Conservation (phyloP, 2,113 vertebrate species). For the Amia ocellicauda region DNA sequence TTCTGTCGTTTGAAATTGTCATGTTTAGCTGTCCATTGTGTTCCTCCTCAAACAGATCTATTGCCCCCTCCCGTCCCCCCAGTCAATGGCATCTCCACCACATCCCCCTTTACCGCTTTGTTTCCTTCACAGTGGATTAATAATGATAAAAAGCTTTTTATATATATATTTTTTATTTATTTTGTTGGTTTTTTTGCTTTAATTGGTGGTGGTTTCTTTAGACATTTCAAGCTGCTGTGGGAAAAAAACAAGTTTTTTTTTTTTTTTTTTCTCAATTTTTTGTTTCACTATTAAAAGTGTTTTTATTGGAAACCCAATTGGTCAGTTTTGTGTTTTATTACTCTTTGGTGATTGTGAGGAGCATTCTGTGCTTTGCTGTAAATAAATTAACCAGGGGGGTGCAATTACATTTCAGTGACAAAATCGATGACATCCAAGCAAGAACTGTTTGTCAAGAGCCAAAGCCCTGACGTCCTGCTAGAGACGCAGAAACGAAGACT, state of each 20-base stretch:
- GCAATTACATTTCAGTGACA: no score
- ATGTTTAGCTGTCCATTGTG: constrained; percentile 38
- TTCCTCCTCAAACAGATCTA: constrained; percentile 37
- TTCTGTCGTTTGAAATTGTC: constrained; percentile 39
- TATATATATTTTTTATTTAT: no score
- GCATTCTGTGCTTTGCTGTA: no score
- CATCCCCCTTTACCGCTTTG: constrained; percentile 36
- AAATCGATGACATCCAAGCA: no score
- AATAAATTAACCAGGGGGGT: no score
- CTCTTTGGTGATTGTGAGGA: no score
- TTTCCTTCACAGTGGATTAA: constrained; percentile 49
- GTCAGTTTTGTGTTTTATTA: no score
- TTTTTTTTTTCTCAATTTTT: constrained; percentile 52
- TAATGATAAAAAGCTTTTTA: constrained; percentile 39
- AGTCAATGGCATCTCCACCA: constrained; percentile 48
- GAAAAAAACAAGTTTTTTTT: constrained; percentile 39
- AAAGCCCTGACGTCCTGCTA: no score
- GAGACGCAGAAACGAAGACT: no score
- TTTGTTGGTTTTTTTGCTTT: constrained; percentile 59
- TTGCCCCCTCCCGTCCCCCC: constrained; percentile 37
- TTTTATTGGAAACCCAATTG: constrained; percentile 54
- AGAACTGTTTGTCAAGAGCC: no score
- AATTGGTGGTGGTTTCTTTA: constrained; percentile 61
- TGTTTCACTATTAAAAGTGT: constrained; percentile 66
- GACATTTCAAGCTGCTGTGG: constrained; percentile 59